Evolutionary conservation across 2,113 vertebrate genomes (phyloP).

Genomic region (Gallinago paraguaiae): DNA sequence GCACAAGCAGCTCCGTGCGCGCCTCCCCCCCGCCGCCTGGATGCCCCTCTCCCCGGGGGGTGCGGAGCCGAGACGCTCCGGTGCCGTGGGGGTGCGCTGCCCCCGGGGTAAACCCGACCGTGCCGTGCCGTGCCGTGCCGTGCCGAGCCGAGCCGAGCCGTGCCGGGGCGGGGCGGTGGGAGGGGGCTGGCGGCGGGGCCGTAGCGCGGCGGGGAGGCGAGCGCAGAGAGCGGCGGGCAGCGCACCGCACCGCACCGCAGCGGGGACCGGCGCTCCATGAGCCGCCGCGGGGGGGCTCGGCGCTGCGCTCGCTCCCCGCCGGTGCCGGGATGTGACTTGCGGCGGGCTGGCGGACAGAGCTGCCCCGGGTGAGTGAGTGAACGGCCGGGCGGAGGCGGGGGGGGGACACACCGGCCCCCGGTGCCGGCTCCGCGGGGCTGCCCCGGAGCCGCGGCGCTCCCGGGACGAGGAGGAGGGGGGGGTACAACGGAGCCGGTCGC

Average conservation of each 20-base stretch:
- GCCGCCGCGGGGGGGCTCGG: background rate
- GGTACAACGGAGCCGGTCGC: background rate
- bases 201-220: background rate
- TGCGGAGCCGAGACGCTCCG: background rate
- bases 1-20: background rate
- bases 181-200: background rate
- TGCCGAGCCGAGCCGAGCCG: too few species aligned
- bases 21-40: background rate
- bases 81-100: too few species aligned
- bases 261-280: background rate
- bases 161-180: background rate
- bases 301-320: background rate
- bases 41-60: background rate
- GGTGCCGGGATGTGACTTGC: slow-evolving; percentile 14
- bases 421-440: background rate
- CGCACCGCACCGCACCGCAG: too few species aligned
- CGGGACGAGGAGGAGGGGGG: too few species aligned
- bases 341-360: background rate
- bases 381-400: background rate
- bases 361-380: background rate
- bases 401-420: too few species aligned
- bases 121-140: background rate
- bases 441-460: too few species aligned
- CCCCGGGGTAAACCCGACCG: background rate
- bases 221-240: background rate